A percentile compares a stretch with the other conserved stretches of the same genome.
phyloP scores from a whole-genome alignment of 2,113 vertebrate species.

The Calidris pugnax region DNA sequence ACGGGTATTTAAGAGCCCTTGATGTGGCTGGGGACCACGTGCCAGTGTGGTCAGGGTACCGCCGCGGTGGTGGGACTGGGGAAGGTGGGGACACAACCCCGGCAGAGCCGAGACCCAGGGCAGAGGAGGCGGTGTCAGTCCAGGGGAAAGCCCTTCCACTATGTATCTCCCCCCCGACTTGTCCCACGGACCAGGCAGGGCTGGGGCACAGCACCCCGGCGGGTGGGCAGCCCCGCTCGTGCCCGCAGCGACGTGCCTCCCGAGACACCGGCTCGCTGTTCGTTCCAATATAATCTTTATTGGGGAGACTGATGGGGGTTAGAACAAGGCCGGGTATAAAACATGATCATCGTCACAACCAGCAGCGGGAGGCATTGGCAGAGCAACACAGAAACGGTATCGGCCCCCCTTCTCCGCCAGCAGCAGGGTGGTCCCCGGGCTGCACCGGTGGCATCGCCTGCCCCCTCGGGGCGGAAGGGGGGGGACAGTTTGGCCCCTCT shows the following conservation, averaged over 20 bases:
- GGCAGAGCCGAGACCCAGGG: background rate
- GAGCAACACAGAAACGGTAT: constrained; percentile 27
- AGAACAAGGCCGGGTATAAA: constrained; percentile 69
- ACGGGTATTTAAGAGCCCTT: accelerated
- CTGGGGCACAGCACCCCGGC: accelerated
- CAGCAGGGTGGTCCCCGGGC: background rate
- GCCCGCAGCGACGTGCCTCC: accelerated
- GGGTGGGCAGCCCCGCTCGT: background rate
- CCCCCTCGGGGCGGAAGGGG: accelerated
- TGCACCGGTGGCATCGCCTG: accelerated
- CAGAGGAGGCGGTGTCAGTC: background rate
- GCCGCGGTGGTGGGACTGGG: too few species aligned
- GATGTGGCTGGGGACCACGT: background rate
- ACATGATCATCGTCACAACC: constrained; percentile 52
- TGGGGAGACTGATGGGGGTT: constrained; percentile 42
- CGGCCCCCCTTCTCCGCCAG: background rate
- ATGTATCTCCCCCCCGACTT: accelerated
- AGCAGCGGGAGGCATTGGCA: constrained; percentile 57
- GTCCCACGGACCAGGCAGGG: accelerated
- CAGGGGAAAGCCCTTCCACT: background rate
- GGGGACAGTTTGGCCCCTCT: background rate
- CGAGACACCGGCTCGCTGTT: accelerated
- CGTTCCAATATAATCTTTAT: constrained; percentile 70
- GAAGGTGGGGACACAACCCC: background rate
- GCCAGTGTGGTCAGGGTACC: background rate